Base-by-base conservation (phyloP, 2,888 invertebrate species). In the Belgica antarctica region DNA sequence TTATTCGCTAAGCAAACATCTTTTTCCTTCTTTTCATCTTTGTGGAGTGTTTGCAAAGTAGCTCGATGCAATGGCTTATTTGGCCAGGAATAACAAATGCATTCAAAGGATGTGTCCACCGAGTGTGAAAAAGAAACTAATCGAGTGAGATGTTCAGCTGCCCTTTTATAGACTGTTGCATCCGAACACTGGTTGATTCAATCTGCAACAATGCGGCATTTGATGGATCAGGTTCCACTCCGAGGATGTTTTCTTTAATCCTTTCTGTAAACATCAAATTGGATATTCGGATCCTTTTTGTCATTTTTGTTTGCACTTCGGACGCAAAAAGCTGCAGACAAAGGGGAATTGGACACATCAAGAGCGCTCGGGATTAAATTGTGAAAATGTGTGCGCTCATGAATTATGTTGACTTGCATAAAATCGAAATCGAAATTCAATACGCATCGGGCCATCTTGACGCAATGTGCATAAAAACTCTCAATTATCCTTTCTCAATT, bases 361-460 rank as follows among this genome's bases (percentile, higher is more conserved):
- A 10, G 59, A 52, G 52, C 3, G 4, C 27, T 19, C 27, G 5
- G 24, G 52, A 52, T 52, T 52, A 7, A 52, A 46, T 46, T 12
- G n/a, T n/a, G n/a, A 7, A 52, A 10, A 52, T 52, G 19, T 52
- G 8, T 52, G 52, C n/a, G n/a, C 17, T 22, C 22, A 52, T 52
- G 17, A 7, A 47, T 66, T 28, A 68, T 68, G 68, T 52, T 68
- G 68, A 68, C 68, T 68, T 68, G 68, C 68, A 68, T 68, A 68
- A 68, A 68, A 68, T 34, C 2, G n/a, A 17, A 24, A 61, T 61
- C 10, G 61, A 61, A 61, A 61, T 62, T 62, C 62, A 15, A 31
- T 65, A 8, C 15, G 27, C 12, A 19, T 46, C 12, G 2, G 15
- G n/a, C 52, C 52, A n/a, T n/a, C 34, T 31, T 19, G 25, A 25